A percentile compares a stretch with the other conserved stretches of the same genome.
Conservation (phyloP, 2,113 vertebrate genomes). For the Prionailurus viverrinus region DNA sequence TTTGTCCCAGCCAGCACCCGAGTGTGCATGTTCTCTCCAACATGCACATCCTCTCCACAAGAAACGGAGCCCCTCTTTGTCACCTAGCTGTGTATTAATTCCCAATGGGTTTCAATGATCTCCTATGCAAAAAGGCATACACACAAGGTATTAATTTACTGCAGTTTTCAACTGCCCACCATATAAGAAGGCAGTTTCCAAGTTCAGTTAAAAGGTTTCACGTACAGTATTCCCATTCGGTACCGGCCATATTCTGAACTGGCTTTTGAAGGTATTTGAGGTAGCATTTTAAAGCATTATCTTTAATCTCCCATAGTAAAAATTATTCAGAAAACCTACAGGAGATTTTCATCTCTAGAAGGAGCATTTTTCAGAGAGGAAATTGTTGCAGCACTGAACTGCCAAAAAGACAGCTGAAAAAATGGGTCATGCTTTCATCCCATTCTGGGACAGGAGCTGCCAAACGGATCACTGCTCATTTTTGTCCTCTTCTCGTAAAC, state of each 20-base stretch:
- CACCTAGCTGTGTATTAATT: background rate
- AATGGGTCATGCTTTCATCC: conserved; percentile 76
- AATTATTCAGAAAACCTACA: conserved; percentile 43
- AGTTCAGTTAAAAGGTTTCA: background rate
- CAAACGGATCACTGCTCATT: conserved; percentile 54
- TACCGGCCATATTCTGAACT: background rate
- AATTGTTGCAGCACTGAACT: conserved; percentile 6
- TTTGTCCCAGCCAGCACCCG: accelerated
- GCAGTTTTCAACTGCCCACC: background rate
- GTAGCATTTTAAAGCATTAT: conserved; percentile 35
- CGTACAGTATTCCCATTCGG: background rate
- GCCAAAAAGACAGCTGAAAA: conserved; percentile 73
- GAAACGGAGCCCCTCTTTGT: background rate
- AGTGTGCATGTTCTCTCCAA: background rate
- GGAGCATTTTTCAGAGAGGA: conserved; percentile 59
- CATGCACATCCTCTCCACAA: background rate
- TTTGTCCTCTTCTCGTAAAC: conserved; percentile 72
- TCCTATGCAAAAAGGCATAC: background rate
- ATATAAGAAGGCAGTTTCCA: conserved; percentile 4
- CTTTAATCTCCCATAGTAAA: conserved; percentile 42
- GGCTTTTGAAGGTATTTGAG: conserved; percentile 39
- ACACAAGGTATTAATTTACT: background rate
- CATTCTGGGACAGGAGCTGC: conserved; percentile 7
- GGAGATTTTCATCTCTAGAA: conserved; percentile 34
- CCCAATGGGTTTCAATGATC: background rate